These are phyloP conservation scores for Subanguina moxae DNA, from an alignment of 1,140 invertebrate species.

Conservation along the genomic window DNA sequence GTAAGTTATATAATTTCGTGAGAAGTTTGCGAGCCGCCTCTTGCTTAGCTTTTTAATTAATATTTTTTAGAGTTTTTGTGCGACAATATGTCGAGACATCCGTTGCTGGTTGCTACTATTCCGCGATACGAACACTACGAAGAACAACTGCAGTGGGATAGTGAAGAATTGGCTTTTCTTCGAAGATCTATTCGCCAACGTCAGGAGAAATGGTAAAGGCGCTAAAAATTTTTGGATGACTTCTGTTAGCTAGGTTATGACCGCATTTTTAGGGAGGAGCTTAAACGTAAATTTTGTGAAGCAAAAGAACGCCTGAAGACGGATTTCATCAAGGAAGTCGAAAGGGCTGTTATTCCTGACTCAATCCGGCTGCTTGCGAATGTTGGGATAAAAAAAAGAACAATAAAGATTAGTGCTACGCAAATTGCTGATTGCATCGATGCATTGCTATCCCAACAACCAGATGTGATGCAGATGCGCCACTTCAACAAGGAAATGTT, in stretches of 20 bases:
- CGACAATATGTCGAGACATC: slow-evolving; percentile 15
- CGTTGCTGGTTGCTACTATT: slow-evolving; percentile 17
- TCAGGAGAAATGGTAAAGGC: not conserved
- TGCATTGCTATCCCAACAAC: not conserved
- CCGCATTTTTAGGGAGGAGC: not conserved
- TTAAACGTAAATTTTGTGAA: slow-evolving; percentile 3
- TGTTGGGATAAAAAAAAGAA: not conserved
- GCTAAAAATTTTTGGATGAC: not conserved
- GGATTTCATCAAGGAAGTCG: not conserved
- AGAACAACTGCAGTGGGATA: slow-evolving; percentile 13
- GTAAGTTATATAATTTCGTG: not conserved
- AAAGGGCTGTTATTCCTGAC: not conserved
- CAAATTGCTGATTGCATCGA: not conserved
- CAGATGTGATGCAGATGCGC: not conserved
- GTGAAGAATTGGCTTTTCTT: not conserved
- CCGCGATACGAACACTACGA: slow-evolving; percentile 15
- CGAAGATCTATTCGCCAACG: not conserved
- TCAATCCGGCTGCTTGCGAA: not conserved
- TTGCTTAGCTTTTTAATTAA: too few relatives aligned
- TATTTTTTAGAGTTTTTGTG: not conserved
- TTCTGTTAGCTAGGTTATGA: not conserved
- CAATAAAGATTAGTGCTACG: not conserved
- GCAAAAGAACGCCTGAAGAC: not conserved
- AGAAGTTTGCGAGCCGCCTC: too few relatives aligned
- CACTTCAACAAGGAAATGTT: not conserved